Evolutionary conservation across 2,797 vertebrate species (phyloP), one percentile per base, ranked within the genome.

Genomic region (Dermochelys coriacea): DNA sequence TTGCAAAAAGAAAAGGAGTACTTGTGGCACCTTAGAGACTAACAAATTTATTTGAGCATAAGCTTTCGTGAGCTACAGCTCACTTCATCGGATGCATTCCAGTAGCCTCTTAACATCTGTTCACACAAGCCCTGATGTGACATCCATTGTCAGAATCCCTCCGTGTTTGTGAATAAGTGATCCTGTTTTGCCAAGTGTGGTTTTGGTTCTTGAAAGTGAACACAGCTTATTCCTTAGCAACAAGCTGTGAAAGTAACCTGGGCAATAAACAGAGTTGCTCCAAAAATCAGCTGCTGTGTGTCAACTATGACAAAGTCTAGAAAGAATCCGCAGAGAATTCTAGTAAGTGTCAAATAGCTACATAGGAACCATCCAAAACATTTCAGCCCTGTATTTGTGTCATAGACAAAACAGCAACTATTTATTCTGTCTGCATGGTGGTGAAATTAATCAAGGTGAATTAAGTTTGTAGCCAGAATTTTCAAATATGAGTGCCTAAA

Each of bases 291-390:
- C n/a, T 31, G 52, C 5, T 4, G 8, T 29, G 25, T 12, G 47
- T 55, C 49, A 2, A 45, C 79, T 45, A 15, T 19, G 54, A 61
- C 55, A 83, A n/a, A 81, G 41, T 7, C 1, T 15, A 23, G 50
- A 0, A 2, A 82, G 47, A 79, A 52, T 1, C 52, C 29, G 87
- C 79, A 9, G 5, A 2, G 5, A 34, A 5, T 18, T 18, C 2
- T 5, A 61, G 64, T 71, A 1, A 8, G 21, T 54, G 11, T 34
- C 31, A n/a, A n/a, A 19, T 6, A 51, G 80, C 50, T 7, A 6
- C 0, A 2, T 7, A 4, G 52, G 16, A 61, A 16, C 51, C 49
- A 80, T 59, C 18, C 2, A 1, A 59, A 83, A 0, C 2, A 0
- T 27, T 10, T 27, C 21, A 4, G 8, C 12, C 49, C 8, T 49